Percentiles rank a stretch among this genome's conserved stretches.
Conservation (phyloP, 2,888 invertebrate species). For the Temnothorax ravouxi region DNA sequence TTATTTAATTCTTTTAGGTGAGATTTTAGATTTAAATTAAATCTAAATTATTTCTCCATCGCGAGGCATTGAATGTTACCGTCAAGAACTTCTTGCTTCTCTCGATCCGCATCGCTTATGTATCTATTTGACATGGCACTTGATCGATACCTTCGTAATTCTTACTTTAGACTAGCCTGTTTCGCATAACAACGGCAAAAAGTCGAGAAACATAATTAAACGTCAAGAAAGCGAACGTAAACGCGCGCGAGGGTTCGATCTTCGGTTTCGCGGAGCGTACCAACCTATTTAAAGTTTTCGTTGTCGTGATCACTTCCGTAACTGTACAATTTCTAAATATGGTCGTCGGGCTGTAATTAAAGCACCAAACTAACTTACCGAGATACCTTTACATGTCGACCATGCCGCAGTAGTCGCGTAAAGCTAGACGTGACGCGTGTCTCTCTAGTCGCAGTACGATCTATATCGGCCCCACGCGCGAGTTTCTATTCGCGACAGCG, state of each 20-base stretch:
- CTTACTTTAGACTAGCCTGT: slow-evolving; percentile 17
- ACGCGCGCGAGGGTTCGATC: slow-evolving; percentile 57
- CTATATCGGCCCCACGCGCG: not conserved
- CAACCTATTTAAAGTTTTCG: slow-evolving; percentile 70
- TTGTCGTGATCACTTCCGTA: slow-evolving; percentile 67
- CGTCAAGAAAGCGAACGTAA: slow-evolving; percentile 41
- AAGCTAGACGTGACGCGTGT: slow-evolving; percentile 53
- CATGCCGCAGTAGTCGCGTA: slow-evolving; percentile 66
- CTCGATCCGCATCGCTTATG: not conserved
- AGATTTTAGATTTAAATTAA: slow-evolving; percentile 14
- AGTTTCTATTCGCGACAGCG: not conserved
- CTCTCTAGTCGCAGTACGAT: slow-evolving; percentile 37
- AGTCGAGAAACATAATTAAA: slow-evolving; percentile 47
- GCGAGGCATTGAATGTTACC: not conserved
- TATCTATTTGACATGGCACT: slow-evolving; percentile 15
- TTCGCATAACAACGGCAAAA: slow-evolving; percentile 30
- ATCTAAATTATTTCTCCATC: too few species aligned
- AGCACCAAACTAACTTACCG: slow-evolving; percentile 60
- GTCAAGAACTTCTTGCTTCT: not conserved
- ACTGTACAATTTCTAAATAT: slow-evolving; percentile 75
- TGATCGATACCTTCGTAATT: slow-evolving; percentile 28
- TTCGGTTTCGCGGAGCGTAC: slow-evolving; percentile 22
- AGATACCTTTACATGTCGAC: slow-evolving; percentile 54
- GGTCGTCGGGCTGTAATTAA: slow-evolving; percentile 80
- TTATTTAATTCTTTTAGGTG: not conserved